These are phyloP conservation scores for Gorsachius goisagi DNA, from an alignment of 2,113 vertebrate genomes.

Conservation along the genomic window DNA sequence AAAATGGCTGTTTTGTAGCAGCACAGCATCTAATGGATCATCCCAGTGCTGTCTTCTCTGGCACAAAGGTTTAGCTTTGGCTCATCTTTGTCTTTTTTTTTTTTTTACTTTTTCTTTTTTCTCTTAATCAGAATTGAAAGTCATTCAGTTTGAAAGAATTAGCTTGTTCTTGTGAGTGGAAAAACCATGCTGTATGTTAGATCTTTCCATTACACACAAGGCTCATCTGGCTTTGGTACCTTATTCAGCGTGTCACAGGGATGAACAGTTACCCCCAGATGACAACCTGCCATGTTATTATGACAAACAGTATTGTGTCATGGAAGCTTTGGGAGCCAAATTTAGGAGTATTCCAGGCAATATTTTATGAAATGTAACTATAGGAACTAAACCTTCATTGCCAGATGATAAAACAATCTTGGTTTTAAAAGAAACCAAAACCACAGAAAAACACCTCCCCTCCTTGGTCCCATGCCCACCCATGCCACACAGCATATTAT, in stretches of 20 bases:
- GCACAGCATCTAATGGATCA: not conserved
- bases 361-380: not conserved
- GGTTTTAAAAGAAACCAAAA: not conserved
- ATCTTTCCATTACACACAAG: not conserved
- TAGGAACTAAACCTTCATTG: not conserved
- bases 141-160: not conserved
- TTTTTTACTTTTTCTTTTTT: not conserved
- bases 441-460: not conserved
- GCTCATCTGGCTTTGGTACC: not conserved
- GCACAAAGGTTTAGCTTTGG: not conserved
- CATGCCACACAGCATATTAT: not conserved
- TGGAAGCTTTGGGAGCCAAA: not conserved
- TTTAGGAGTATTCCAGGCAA: not conserved
- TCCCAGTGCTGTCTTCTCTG: not conserved
- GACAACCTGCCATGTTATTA: not conserved
- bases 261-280: not conserved
- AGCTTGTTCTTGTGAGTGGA: not conserved
- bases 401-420: not conserved
- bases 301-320: not conserved
- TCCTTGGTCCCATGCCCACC: not conserved
- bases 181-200: not conserved
- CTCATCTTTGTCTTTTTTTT: not conserved
- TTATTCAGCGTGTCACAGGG: not conserved
- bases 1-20: not conserved
- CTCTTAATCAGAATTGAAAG: not conserved